Percentiles rank a stretch among this genome's conserved stretches.
Evolutionary conservation across 1,140 invertebrate species (phyloP).

Genomic region (Leucophenga varia): DNA sequence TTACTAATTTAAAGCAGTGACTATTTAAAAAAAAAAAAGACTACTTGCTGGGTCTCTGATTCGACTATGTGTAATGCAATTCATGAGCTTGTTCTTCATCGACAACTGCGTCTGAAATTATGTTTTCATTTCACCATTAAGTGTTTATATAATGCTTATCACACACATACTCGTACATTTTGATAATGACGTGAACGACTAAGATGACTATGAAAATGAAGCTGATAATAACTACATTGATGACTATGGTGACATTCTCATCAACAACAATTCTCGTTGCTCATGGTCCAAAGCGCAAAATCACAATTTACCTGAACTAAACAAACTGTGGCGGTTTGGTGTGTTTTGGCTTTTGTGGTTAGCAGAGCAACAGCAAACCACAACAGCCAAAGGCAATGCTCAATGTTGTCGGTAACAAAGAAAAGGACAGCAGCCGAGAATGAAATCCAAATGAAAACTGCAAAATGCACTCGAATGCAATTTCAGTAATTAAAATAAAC

Average conservation of each 20-base stretch:
- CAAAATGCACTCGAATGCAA: conserved; percentile 54
- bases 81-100: too few species aligned
- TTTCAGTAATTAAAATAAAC: conserved; percentile 56
- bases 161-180: too few species aligned
- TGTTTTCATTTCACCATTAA: too few species aligned
- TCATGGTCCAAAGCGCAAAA: conserved; percentile 30
- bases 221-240: too few species aligned
- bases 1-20: too few species aligned
- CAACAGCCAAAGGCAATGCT: conserved; percentile 35
- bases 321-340: conserved; percentile 37
- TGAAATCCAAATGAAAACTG: conserved; percentile 45
- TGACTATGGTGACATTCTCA: conserved; percentile 27
- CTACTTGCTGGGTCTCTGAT: too few species aligned
- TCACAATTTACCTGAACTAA: conserved; percentile 53
- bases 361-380: neutral
- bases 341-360: neutral
- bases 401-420: neutral
- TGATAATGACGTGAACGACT: conserved; percentile 6
- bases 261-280: conserved; percentile 43
- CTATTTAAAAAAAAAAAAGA: too few species aligned
- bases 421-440: conserved; percentile 41
- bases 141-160: too few species aligned
- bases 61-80: too few species aligned
- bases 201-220: too few species aligned
- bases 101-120: too few species aligned